Evolutionary conservation across 2,888 invertebrate genomes (phyloP), one percentile per base, ranked within the genome.

Genomic region (Exocentrus adspersus): DNA sequence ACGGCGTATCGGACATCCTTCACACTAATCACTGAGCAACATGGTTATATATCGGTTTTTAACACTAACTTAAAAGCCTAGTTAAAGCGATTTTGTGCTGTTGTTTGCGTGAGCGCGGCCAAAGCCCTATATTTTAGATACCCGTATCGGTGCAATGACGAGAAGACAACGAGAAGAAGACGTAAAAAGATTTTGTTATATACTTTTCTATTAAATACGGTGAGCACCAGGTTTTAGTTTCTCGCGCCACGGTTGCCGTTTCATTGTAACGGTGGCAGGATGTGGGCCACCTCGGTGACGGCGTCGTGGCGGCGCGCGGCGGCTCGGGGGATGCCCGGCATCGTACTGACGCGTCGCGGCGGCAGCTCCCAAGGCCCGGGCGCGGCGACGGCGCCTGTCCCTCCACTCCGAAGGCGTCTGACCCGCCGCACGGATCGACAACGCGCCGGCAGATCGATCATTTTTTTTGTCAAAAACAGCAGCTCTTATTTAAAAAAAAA

Each of bases 331-430:
- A 75, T 75, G 76, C 79, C 80, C 79, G 78, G 78, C 79, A 75
- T 74, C 76, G 74, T 75, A 80, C 80, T 80, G 79, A 76, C 75
- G 58, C 65, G 62, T 37, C 12, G 45, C 32, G 32, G 46, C 30
- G 75, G 77, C 75, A 76, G 78, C 77, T 77, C 78, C 79, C 78
- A 78, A 70, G 70, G 77, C 81, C 81, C 81, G 79, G 79, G 81
- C 79, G 80, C 79, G 80, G 82, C 83, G 82, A 84, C 81, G 83
- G 82, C 84, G 81, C 81, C 82, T 82, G 84, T 84, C n/a, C n/a
- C n/a, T n/a, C n/a, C n/a, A n/a, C n/a, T n/a, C n/a, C n/a, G n/a
- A n/a, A n/a, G n/a, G n/a, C n/a, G n/a, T n/a, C n/a, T n/a, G n/a
- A n/a, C n/a, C n/a, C n/a, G n/a, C n/a, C n/a, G n/a, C n/a, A n/a